Conservation (phyloP, 2,888 invertebrate genomes). For the Idaea straminata region DNA sequence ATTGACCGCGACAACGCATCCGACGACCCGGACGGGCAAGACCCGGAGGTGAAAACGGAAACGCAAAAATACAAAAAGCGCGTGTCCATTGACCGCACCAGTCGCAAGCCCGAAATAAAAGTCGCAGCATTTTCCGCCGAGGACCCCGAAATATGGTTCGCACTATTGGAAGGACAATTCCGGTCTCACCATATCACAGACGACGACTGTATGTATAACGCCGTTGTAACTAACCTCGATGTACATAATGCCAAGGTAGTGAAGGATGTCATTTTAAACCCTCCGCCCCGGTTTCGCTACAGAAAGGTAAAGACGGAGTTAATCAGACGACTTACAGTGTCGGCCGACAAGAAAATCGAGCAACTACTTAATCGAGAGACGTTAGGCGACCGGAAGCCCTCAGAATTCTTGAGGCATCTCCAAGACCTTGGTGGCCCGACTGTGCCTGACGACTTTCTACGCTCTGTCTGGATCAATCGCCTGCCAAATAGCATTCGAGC, state of each 20-base stretch:
- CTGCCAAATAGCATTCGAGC: slow-evolving; percentile 19
- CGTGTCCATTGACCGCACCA: too few relatives aligned
- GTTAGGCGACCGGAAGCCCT: slow-evolving; percentile 26
- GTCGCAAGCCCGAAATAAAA: too few relatives aligned
- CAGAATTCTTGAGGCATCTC: slow-evolving; percentile 26
- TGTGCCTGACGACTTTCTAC: slow-evolving; percentile 19
- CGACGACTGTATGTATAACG: slow-evolving; percentile 3
- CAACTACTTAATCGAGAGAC: slow-evolving; percentile 28
- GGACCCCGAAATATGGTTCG: slow-evolving; percentile 12
- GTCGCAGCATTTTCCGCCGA: slow-evolving; percentile 9
- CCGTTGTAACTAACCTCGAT: slow-evolving; percentile 6
- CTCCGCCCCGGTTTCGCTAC: slow-evolving; percentile 20
- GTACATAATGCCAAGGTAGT: slow-evolving; percentile 9
- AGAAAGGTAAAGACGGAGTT: slow-evolving; percentile 14
- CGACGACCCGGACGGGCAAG: too few relatives aligned
- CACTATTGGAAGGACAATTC: slow-evolving; percentile 12
- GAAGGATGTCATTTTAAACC: slow-evolving; percentile 25
- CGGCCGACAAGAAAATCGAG: slow-evolving; percentile 22
- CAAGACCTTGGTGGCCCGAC: slow-evolving; percentile 21
- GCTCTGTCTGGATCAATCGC: slow-evolving; percentile 21
- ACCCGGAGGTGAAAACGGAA: too few relatives aligned
- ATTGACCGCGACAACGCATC: too few relatives aligned
- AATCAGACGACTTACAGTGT: slow-evolving; percentile 20
- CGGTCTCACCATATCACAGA: not conserved
- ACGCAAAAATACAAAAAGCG: too few relatives aligned